These are phyloP conservation scores for Heliconius hermathena DNA, from an alignment of 1,140 invertebrate genomes.

Conservation along the genomic window DNA sequence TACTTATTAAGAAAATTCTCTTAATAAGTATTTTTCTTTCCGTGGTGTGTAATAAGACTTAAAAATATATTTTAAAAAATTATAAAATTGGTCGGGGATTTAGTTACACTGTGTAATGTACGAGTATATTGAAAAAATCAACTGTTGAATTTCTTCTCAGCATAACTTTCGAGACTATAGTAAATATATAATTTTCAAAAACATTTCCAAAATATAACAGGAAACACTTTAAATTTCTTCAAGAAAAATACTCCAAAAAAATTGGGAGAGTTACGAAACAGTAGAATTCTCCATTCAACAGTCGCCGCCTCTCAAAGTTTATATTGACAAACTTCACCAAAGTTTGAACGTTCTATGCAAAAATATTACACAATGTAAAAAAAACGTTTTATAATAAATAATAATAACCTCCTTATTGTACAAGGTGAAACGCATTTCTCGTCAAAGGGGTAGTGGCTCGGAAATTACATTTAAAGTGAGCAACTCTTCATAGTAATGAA, in stretches of 20 bases:
- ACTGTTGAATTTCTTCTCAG: too few relatives aligned
- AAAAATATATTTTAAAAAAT: too few relatives aligned
- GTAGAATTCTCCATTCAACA: slow-evolving; percentile 4
- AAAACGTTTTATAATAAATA: neutral
- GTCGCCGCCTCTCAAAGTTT: neutral
- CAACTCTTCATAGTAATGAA: slow-evolving; percentile 42
- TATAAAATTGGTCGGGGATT: too few relatives aligned
- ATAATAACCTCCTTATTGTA: neutral
- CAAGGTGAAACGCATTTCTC: neutral
- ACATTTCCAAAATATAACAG: neutral
- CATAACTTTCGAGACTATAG: neutral
- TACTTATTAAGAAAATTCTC: too few relatives aligned
- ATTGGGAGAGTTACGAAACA: neutral
- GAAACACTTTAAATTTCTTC: neutral
- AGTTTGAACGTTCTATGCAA: neutral
- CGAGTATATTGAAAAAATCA: too few relatives aligned
- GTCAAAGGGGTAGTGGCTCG: slow-evolving; percentile 20
- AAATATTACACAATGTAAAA: neutral
- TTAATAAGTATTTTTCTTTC: too few relatives aligned
- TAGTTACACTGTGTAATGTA: too few relatives aligned
- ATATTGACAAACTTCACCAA: neutral
- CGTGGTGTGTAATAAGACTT: too few relatives aligned
- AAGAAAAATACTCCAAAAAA: neutral
- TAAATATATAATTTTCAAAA: neutral
- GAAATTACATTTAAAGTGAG: slow-evolving; percentile 46